A percentile compares a stretch with the other conserved stretches of the same genome.
These are phyloP conservation scores for Brienomyrus brachyistius DNA, from an alignment of 2,113 vertebrate species.

Conservation along the genomic window DNA sequence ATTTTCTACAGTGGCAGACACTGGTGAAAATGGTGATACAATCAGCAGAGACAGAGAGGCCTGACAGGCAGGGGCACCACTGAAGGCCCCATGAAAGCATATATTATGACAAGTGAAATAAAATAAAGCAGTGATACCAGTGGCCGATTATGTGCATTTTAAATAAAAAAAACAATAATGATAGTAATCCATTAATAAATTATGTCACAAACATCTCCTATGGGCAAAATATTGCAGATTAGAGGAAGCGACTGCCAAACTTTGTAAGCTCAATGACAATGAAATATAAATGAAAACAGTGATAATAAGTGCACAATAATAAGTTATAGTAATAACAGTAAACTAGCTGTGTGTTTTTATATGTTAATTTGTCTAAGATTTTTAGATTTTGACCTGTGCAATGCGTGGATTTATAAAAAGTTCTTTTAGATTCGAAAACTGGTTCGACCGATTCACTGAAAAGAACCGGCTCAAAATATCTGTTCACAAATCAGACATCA, in stretches of 20 bases:
- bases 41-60: not conserved
- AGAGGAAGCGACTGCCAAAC: no score
- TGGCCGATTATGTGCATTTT: no score
- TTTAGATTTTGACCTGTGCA: not conserved
- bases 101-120: not conserved
- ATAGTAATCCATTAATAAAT: no score
- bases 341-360: no score
- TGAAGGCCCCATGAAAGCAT: not conserved
- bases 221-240: no score
- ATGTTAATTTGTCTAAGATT: not conserved
- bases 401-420: not conserved
- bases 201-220: no score
- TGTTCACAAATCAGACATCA: not conserved
- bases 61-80: not conserved
- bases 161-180: no score
- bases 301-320: no score
- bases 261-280: no score
- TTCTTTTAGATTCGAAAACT: not conserved
- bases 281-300: no score
- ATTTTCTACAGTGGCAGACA: not conserved
- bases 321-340: no score
- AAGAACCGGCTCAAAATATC: not conserved
- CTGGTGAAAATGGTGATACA: not conserved
- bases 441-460: not conserved
- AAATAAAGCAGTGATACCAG: no score